A percentile compares a stretch with the other conserved stretches of the same genome.
Evolutionary conservation across 2,888 invertebrate genomes (phyloP).

Genomic region (Xanthorhoe designata): DNA sequence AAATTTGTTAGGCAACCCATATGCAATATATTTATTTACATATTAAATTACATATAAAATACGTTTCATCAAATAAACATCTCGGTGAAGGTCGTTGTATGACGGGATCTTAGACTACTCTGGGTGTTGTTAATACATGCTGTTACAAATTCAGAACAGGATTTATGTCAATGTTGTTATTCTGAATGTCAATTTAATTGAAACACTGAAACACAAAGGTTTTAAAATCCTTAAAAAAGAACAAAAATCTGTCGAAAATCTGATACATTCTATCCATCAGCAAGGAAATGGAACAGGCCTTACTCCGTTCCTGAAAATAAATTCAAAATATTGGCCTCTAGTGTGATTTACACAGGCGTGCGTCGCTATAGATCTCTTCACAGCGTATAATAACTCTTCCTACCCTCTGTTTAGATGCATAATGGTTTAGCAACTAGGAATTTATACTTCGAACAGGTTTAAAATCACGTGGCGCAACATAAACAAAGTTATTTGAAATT

Average conservation of each 20-base stretch:
- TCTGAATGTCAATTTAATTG: not conserved
- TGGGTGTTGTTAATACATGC: no score
- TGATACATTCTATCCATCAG: constrained; percentile 19
- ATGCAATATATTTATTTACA: no score
- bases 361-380: not conserved
- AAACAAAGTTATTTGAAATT: constrained; percentile 1
- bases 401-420: not conserved
- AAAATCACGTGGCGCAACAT: not conserved
- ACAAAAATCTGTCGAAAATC: not conserved
- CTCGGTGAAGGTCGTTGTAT: no score
- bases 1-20: no score
- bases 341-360: constrained; percentile 45
- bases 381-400: constrained; percentile 1
- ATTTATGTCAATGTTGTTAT: no score
- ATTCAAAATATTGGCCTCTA: constrained; percentile 50
- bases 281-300: constrained; percentile 40
- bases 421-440: not conserved
- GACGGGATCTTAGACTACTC: no score
- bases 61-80: no score
- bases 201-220: not conserved
- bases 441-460: not conserved
- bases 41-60: no score
- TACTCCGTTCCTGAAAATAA: constrained; percentile 42
- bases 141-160: no score
- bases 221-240: not conserved